Percentiles rank a stretch among this genome's conserved stretches.
These are phyloP conservation scores for Plemyria rubiginata DNA, from an alignment of 2,888 invertebrate species.

Conservation along the genomic window DNA sequence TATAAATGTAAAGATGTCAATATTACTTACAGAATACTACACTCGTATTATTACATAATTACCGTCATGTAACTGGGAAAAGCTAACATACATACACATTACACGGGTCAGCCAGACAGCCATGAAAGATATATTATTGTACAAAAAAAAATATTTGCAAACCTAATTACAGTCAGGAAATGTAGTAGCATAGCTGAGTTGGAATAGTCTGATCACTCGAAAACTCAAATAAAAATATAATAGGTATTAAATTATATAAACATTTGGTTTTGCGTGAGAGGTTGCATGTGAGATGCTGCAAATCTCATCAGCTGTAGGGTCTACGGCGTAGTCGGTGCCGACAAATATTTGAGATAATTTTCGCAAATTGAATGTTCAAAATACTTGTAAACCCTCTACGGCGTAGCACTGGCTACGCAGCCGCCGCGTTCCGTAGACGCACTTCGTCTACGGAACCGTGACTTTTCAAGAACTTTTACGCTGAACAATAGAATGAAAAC, in stretches of 20 bases:
- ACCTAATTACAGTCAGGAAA: slow-evolving; percentile 70
- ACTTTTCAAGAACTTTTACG: slow-evolving; percentile 4
- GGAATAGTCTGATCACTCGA: slow-evolving; percentile 6
- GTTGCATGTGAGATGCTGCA: not conserved
- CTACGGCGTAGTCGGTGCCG: too few relatives aligned
- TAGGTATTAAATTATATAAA: not conserved
- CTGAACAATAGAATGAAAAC: slow-evolving; percentile 2
- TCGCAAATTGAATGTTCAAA: not conserved
- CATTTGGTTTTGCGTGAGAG: not conserved
- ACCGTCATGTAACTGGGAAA: slow-evolving; percentile 16
- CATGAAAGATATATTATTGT: slow-evolving; percentile 68
- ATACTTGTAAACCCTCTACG: slow-evolving; percentile 3
- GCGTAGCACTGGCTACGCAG: slow-evolving; percentile 9
- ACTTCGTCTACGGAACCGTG: slow-evolving; percentile 1
- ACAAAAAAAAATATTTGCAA: slow-evolving; percentile 71
- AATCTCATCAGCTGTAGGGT: too few relatives aligned
- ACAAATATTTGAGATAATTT: not conserved
- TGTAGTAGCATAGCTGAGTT: slow-evolving; percentile 41
- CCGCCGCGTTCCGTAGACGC: slow-evolving; percentile 3
- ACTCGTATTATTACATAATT: not conserved
- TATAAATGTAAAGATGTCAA: too few relatives aligned
- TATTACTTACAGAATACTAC: too few relatives aligned
- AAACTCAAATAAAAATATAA: too few relatives aligned
- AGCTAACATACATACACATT: slow-evolving; percentile 42
- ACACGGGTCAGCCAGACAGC: slow-evolving; percentile 60